A percentile compares a stretch with the other conserved stretches of the same genome.
These are phyloP conservation scores for Palloptera scutellata DNA, from an alignment of 2,888 invertebrate genomes.

Conservation along the genomic window DNA sequence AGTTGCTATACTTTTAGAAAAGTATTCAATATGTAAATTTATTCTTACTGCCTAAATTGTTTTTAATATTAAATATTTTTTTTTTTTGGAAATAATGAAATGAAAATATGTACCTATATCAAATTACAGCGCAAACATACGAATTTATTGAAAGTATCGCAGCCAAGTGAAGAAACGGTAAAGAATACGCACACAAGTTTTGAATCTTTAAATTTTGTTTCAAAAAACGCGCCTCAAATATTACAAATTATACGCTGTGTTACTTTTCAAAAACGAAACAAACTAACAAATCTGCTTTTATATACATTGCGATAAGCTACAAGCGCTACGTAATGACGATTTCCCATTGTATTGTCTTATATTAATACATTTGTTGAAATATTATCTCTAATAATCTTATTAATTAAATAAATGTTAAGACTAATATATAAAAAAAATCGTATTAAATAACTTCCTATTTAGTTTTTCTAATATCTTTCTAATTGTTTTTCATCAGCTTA, in stretches of 20 bases:
- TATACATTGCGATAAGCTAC: background rate
- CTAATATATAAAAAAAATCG: too few relatives aligned
- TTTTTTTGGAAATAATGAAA: background rate
- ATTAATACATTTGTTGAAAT: background rate
- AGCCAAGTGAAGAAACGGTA: conserved; percentile 64
- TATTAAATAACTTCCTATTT: background rate
- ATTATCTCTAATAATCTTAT: too few relatives aligned
- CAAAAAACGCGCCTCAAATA: conserved; percentile 11
- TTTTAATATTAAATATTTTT: background rate
- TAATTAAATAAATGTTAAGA: background rate
- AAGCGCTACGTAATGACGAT: background rate
- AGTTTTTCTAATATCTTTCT: conserved; percentile 11
- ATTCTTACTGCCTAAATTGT: background rate
- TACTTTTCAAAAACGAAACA: too few relatives aligned
- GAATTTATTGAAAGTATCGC: conserved; percentile 58
- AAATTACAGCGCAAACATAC: conserved; percentile 59
- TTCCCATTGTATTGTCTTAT: background rate
- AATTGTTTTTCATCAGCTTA: conserved; percentile 46
- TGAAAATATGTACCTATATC: background rate
- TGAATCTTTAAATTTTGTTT: conserved; percentile 13
- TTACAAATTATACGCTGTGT: background rate
- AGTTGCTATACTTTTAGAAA: too few relatives aligned
- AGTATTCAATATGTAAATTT: too few relatives aligned
- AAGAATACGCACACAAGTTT: conserved; percentile 34
- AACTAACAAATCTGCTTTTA: too few relatives aligned